Conservation (phyloP, 1,140 invertebrate species). For the Calycopis cecrops region DNA sequence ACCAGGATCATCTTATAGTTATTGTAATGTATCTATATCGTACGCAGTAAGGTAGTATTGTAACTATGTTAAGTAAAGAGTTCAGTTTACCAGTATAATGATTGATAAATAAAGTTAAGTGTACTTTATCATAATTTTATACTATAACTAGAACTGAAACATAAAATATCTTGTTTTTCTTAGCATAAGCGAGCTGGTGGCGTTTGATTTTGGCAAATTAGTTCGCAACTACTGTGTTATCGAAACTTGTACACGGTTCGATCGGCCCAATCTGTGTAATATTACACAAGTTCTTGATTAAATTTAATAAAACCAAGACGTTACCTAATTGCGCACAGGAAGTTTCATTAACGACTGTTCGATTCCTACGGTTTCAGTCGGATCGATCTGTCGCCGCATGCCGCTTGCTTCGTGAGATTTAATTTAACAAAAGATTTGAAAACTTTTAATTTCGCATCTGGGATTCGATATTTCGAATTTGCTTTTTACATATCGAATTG, state of each 20-base stretch:
- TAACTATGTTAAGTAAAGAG: too few species aligned
- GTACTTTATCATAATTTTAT: too few species aligned
- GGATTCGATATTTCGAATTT: conserved; percentile 29
- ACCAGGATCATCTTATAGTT: too few species aligned
- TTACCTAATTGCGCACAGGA: conserved; percentile 67
- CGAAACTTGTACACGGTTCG: conserved; percentile 70
- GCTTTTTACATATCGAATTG: too few species aligned
- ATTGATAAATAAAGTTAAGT: too few species aligned
- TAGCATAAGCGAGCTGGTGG: conserved; percentile 48
- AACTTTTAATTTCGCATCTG: conserved; percentile 43
- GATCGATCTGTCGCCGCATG: conserved; percentile 47
- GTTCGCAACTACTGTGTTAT: conserved; percentile 68
- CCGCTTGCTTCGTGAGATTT: conserved; percentile 34
- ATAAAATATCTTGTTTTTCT: conserved; percentile 19
- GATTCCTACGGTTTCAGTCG: conserved; percentile 51
- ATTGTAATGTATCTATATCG: too few species aligned
- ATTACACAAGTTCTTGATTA: conserved; percentile 75
- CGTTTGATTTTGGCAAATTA: conserved; percentile 63
- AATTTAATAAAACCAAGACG: conserved; percentile 75
- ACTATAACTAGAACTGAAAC: too few species aligned
- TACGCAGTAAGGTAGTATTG: too few species aligned
- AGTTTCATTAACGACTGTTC: conserved; percentile 71
- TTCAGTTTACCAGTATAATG: too few species aligned
- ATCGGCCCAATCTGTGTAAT: conserved; percentile 73
- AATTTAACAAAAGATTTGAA: conserved; percentile 23